Evolutionary conservation across 2,888 invertebrate genomes (phyloP).

Genomic region (Prosopocoilus inquinatus): DNA sequence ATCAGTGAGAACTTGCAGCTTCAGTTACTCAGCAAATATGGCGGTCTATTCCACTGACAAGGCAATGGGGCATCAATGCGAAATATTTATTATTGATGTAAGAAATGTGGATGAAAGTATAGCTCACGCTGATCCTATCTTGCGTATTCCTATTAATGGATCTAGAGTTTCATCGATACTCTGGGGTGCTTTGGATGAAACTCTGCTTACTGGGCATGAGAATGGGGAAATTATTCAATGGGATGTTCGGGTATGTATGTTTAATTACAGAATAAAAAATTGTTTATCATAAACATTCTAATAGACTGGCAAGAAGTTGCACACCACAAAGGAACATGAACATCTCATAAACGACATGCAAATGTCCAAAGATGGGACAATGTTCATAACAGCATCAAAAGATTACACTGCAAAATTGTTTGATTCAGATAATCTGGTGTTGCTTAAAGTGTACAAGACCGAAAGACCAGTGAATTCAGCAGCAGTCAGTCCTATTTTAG

Average conservation of each 20-base stretch:
- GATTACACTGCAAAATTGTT: slow-evolving; percentile 95
- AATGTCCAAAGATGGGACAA: slow-evolving; percentile 85
- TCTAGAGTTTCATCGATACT: slow-evolving; percentile 88
- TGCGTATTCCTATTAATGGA: slow-evolving; percentile 75
- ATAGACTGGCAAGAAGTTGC: slow-evolving; percentile 78
- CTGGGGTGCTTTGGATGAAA: slow-evolving; percentile 93
- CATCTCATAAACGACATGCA: slow-evolving; percentile 96
- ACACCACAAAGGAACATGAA: slow-evolving; percentile 78
- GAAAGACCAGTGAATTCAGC: slow-evolving; percentile 98
- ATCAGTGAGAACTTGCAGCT: slow-evolving; percentile 87
- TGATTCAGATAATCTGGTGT: slow-evolving; percentile 82
- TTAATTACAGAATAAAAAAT: slow-evolving; percentile 2
- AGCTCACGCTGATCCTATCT: slow-evolving; percentile 68
- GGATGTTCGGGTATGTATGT: slow-evolving; percentile 74
- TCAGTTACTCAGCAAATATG: slow-evolving; percentile 90
- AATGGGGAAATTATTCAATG: slow-evolving; percentile 90
- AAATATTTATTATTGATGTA: slow-evolving; percentile 84
- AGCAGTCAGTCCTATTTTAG: slow-evolving; percentile 89
- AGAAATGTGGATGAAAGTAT: slow-evolving; percentile 72
- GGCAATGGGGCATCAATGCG: slow-evolving; percentile 87
- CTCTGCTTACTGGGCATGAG: slow-evolving; percentile 90
- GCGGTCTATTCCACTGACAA: slow-evolving; percentile 93
- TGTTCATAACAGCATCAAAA: slow-evolving; percentile 97
- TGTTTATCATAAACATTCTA: slow-evolving; percentile 32
- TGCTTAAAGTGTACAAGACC: slow-evolving; percentile 94